Percentiles rank a stretch among this genome's conserved stretches.
phyloP scores from a whole-genome alignment of 2,113 vertebrate genomes.

The Myodes glareolus region DNA sequence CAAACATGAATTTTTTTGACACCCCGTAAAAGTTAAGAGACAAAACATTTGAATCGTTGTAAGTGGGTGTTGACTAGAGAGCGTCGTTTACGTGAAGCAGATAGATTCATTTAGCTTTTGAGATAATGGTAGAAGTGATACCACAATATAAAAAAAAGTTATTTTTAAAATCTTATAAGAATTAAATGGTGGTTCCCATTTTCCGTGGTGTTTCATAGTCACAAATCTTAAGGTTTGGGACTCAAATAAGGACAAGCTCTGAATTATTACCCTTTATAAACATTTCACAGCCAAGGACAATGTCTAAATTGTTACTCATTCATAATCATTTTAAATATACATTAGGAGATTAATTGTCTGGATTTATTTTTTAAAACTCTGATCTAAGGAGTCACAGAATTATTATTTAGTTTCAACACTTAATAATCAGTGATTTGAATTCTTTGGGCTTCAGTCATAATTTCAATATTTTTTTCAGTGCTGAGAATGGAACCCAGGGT shows the following conservation, averaged over 20 bases:
- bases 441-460: conserved; percentile 17
- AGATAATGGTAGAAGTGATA: neutral
- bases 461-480: neutral
- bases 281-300: neutral
- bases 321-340: neutral
- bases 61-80: neutral
- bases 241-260: neutral
- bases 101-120: conserved; percentile 23
- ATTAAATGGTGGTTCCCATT: neutral
- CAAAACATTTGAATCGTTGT: neutral
- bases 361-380: conserved; percentile 26
- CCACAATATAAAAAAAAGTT: neutral
- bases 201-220: neutral
- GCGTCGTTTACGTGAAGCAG: neutral
- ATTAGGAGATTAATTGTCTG: neutral
- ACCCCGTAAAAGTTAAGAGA: neutral
- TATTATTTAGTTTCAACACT: conserved; percentile 9
- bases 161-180: neutral
- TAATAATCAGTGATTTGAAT: conserved; percentile 53
- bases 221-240: neutral
- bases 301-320: conserved; percentile 33
- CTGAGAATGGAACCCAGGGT: neutral
- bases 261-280: conserved; percentile 30
- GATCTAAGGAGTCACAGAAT: conserved; percentile 18
- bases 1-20: neutral